These are phyloP conservation scores for Malurus cyaneus DNA, from an alignment of 2,113 vertebrate genomes.

Conservation along the genomic window DNA sequence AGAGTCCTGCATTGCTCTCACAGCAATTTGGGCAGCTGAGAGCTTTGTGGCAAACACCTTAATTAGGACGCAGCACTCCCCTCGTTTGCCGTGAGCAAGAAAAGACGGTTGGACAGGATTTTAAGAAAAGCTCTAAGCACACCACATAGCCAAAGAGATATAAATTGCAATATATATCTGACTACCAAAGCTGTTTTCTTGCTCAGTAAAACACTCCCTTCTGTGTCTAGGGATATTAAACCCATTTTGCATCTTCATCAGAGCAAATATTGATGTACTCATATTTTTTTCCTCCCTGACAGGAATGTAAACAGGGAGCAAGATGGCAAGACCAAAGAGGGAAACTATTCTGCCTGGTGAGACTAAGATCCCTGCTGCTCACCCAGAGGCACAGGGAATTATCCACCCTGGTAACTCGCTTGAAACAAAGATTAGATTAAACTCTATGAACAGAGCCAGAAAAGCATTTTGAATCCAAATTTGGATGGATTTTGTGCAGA, in stretches of 20 bases:
- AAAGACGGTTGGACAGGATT: neutral
- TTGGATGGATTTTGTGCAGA: neutral
- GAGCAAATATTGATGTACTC: neutral
- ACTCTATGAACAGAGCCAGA: neutral
- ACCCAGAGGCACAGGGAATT: neutral
- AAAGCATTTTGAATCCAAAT: neutral
- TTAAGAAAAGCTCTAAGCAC: neutral
- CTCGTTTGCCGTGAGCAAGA: neutral
- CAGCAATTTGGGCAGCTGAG: neutral
- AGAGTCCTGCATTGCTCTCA: neutral
- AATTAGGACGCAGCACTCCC: neutral
- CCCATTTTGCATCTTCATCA: neutral
- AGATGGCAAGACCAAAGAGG: rapidly evolving
- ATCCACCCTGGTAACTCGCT: neutral
- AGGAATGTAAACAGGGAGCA: neutral
- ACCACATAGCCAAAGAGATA: neutral
- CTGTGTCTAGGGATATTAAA: neutral
- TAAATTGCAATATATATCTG: neutral
- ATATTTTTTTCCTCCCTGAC: too few species aligned
- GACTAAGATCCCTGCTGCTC: neutral
- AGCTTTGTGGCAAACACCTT: neutral
- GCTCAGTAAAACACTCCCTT: neutral
- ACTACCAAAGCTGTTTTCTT: neutral
- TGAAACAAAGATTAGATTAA: neutral
- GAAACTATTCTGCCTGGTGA: neutral